Percentiles rank a stretch among this genome's conserved stretches.
Evolutionary conservation across 2,113 vertebrate species (phyloP).

Genomic region (Leucopsar rothschildi): DNA sequence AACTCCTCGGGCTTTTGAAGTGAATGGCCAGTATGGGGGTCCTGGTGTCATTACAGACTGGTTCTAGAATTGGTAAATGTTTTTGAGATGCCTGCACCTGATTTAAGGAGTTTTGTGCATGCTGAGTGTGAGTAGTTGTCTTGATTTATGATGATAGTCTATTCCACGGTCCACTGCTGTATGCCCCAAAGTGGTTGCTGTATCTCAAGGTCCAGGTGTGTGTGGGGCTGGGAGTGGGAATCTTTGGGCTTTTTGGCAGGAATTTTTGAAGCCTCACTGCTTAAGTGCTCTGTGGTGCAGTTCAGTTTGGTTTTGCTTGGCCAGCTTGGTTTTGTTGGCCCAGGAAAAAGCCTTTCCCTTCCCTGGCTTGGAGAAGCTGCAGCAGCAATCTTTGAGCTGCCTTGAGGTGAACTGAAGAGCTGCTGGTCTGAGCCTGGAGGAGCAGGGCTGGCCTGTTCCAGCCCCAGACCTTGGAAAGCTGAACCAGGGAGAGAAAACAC

Average conservation of each 20-base stretch:
- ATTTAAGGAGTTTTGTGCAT: background rate
- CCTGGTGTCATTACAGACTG: background rate
- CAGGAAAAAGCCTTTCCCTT: background rate
- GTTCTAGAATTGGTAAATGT: background rate
- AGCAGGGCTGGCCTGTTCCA: background rate
- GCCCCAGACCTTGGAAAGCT: background rate
- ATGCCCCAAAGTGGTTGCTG: background rate
- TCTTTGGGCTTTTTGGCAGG: too few relatives aligned
- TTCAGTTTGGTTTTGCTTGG: background rate
- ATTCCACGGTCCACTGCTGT: background rate
- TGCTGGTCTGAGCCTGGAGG: accelerated
- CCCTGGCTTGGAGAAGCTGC: background rate
- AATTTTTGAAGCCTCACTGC: background rate
- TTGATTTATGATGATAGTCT: background rate
- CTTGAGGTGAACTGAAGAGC: background rate
- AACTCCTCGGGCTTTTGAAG: background rate
- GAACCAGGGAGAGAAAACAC: background rate
- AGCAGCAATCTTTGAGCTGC: background rate
- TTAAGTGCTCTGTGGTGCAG: background rate
- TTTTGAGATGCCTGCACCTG: background rate
- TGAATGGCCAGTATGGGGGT: background rate
- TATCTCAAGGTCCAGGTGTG: background rate
- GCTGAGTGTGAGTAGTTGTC: background rate
- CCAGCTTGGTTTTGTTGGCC: background rate
- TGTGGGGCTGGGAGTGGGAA: accelerated